Evolutionary conservation across 2,888 invertebrate genomes (phyloP), one percentile per base, ranked within the genome.

Genomic region (Ariolimax columbianus): DNA sequence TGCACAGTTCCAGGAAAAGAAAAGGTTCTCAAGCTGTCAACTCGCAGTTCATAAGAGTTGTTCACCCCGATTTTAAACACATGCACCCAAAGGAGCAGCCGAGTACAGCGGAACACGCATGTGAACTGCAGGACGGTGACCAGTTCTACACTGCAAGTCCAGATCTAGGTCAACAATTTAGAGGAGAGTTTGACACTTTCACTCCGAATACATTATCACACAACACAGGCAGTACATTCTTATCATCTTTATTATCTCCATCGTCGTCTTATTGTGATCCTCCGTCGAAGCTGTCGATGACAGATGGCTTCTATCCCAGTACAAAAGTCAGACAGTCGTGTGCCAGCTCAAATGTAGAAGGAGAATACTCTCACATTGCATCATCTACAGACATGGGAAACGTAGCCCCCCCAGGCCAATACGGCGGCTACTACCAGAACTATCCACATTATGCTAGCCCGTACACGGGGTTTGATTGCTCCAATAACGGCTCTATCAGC

Each of bases 91-190:
- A 66, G 0, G 33, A 66, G 1, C 83, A 66, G 33, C 83, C 66
- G 19, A 36, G 17, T 4, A 47, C 43, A 30, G n/a, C 17, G 7
- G 33, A 47, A 14, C 63, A 63, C 0, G 1, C 47, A 0, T 83
- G 51, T 33, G 77, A 78, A 19, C 63, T 40, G 0, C 78, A 81
- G 19, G 30, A 51, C 4, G 40, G 59, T 14, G 68, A 78, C 59
- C 75, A 73, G 66, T 78, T 84, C 40, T 81, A 86, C 59, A 55
- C 82, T 0, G 77, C 78, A 0, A 63, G 33, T 55, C 84, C 84
- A 59, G 68, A 86, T 30, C 33, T 63, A 3, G 33, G 75, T 30
- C 63, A 59, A 30, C 40, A 77, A 33, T 47, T 47, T 4, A 51
- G 26, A 30, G 36, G 14, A 14, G 75, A 82, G 11, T 36, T 55